These are phyloP conservation scores for Littorina saxatilis DNA, from an alignment of 1,140 invertebrate genomes.

Conservation along the genomic window DNA sequence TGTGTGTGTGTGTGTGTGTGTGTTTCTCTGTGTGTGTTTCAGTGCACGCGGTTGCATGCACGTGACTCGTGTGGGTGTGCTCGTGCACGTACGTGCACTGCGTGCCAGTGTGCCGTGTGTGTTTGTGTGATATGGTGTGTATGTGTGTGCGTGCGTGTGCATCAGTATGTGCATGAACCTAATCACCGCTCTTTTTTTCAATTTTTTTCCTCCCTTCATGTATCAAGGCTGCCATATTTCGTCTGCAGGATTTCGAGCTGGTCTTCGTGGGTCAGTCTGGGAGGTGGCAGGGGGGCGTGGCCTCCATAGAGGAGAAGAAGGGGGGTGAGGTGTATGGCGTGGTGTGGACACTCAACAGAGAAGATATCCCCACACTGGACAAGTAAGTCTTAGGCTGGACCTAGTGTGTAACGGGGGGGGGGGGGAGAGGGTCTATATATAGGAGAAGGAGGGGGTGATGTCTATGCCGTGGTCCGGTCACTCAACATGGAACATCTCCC, in stretches of 20 bases:
- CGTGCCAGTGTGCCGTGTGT: not conserved
- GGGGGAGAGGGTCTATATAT: not conserved
- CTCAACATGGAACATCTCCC: too few species aligned
- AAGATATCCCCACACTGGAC: not conserved
- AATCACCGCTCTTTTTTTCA: too few species aligned
- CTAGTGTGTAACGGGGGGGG: not conserved
- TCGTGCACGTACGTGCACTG: not conserved
- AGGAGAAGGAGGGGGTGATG: too few species aligned
- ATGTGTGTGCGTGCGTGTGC: conserved; percentile 7
- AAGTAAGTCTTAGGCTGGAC: not conserved
- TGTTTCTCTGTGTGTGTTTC: conserved; percentile 1
- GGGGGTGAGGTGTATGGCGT: not conserved
- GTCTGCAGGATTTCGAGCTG: not conserved
- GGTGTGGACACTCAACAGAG: not conserved
- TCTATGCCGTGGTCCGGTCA: too few species aligned
- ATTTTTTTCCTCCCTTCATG: too few species aligned
- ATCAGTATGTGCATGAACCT: not conserved
- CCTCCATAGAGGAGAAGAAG: not conserved
- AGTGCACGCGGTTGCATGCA: conserved; percentile 1
- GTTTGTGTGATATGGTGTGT: conserved; percentile 7
- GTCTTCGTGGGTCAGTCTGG: not conserved
- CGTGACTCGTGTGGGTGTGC: not conserved
- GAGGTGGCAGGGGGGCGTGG: not conserved
- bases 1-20: conserved; percentile 24
- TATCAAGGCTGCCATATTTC: not conserved